Conservation (phyloP, 2,113 vertebrate genomes). For the Corythornis vintsioides region DNA sequence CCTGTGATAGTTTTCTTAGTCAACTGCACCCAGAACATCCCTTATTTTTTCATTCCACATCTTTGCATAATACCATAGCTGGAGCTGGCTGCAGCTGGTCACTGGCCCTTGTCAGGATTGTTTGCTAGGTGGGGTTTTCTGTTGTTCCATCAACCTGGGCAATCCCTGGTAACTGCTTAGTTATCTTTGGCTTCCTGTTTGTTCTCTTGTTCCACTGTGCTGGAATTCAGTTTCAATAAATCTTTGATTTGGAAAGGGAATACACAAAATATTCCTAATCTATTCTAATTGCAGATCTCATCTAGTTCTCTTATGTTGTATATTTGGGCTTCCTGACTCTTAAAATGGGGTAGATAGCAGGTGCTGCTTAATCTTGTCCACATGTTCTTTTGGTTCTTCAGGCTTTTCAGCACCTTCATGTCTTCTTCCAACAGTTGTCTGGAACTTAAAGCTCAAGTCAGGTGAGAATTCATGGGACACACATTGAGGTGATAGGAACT, state of each 20-base stretch:
- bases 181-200: background rate
- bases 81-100: background rate
- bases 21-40: background rate
- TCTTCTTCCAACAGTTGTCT: background rate
- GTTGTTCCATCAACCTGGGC: background rate
- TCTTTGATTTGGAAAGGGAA: background rate
- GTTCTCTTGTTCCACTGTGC: background rate
- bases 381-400: background rate
- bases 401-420: accelerated
- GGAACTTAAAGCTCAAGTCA: background rate
- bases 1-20: accelerated
- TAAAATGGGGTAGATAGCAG: background rate
- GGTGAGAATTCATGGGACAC: background rate
- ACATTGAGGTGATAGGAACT: background rate
- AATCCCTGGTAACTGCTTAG: background rate
- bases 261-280: background rate
- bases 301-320: background rate
- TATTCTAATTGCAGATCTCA: background rate
- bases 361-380: background rate
- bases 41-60: too few relatives aligned
- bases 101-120: accelerated
- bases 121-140: background rate
- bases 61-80: accelerated
- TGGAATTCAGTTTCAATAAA: background rate
- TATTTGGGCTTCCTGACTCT: background rate